These are phyloP conservation scores for Eumerus sabulonum DNA, from an alignment of 2,888 invertebrate genomes.

Conservation along the genomic window DNA sequence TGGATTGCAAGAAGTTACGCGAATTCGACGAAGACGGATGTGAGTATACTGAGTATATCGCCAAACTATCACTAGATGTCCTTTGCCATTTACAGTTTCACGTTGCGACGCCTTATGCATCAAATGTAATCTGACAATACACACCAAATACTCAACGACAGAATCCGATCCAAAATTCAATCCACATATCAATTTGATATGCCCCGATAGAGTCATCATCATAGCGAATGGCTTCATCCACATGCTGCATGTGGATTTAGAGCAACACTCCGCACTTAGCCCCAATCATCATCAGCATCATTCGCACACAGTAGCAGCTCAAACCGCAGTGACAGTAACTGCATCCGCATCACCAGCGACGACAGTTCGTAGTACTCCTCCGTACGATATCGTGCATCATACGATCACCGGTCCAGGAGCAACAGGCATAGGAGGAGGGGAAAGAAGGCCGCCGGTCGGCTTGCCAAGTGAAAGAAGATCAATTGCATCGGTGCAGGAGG, in stretches of 20 bases:
- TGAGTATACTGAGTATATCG: slow-evolving; percentile 65
- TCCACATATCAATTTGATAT: slow-evolving; percentile 84
- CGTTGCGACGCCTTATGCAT: slow-evolving; percentile 87
- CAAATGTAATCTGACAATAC: slow-evolving; percentile 93
- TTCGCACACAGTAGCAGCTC: slow-evolving; percentile 38
- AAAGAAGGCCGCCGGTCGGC: slow-evolving; percentile 34
- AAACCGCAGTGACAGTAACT: slow-evolving; percentile 37
- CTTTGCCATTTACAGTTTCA: slow-evolving; percentile 76
- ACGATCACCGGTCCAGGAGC: too few relatives aligned
- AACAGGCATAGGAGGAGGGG: not conserved
- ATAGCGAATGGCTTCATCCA: slow-evolving; percentile 93
- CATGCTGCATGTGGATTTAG: slow-evolving; percentile 84
- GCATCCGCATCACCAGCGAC: slow-evolving; percentile 57
- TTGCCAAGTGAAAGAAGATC: slow-evolving; percentile 46
- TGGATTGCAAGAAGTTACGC: slow-evolving; percentile 81
- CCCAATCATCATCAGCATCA: slow-evolving; percentile 57
- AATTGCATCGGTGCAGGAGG: slow-evolving; percentile 60
- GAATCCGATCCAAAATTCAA: slow-evolving; percentile 89
- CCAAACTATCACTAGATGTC: slow-evolving; percentile 73
- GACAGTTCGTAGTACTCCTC: slow-evolving; percentile 72
- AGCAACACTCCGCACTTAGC: slow-evolving; percentile 74
- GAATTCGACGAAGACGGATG: slow-evolving; percentile 79
- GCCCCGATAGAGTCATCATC: slow-evolving; percentile 87
- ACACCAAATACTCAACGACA: slow-evolving; percentile 94
- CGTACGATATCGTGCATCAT: slow-evolving; percentile 46